Base-by-base conservation (phyloP, 2,113 vertebrate genomes). In the Ochotona curzoniae region DNA sequence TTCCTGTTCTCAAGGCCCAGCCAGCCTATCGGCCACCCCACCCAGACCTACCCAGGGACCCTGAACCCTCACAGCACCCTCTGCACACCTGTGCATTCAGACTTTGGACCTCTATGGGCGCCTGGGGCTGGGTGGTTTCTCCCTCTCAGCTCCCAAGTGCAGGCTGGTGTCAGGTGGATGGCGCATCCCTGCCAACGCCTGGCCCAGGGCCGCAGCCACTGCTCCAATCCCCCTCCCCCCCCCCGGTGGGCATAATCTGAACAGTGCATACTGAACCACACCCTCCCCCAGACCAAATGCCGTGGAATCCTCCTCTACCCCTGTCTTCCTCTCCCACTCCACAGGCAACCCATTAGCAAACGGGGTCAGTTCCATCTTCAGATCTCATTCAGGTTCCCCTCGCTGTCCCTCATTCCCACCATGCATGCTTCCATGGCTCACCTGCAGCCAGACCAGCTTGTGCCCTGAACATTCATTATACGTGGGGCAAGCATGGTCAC, bases 21-120 rank as follows among this genome's bases (percentile, higher is more conserved):
- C 47, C 28, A 14, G 63, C 35, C 60, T 69, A 44, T 4, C 71
- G 17, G 51, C 64, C 25, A 64, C 7, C 51, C 38, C 14, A 28
- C 3, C 4, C 28, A 8, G 30, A 15, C 69, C 63, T 30, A 6
- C 8, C 83, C 28, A 32, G 17, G 25, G 25, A 9, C 7, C 30
- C 60, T 57, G 47, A 1, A 21, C 7, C 21, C 8, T 51, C 26
- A 4, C 1, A 2, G 6, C 6, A 4, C 6, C 47, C 74, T 7
- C 8, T 75, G 35, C 4, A 1, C 6, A 60, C 47, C 32, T 44
- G 51, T 49, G 28, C 35, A 57, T 25, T 38, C 4, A 13, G 73
- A 35, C 73, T 70, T 38, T 23, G 8, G 71, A n/a, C 8, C 28
- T 67, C n/a, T 66, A 47, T 4, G 30, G 35, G 10, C 69, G 57